These are phyloP conservation scores for Girardinichthys multiradiatus DNA, from an alignment of 2,113 vertebrate genomes.

Conservation along the genomic window DNA sequence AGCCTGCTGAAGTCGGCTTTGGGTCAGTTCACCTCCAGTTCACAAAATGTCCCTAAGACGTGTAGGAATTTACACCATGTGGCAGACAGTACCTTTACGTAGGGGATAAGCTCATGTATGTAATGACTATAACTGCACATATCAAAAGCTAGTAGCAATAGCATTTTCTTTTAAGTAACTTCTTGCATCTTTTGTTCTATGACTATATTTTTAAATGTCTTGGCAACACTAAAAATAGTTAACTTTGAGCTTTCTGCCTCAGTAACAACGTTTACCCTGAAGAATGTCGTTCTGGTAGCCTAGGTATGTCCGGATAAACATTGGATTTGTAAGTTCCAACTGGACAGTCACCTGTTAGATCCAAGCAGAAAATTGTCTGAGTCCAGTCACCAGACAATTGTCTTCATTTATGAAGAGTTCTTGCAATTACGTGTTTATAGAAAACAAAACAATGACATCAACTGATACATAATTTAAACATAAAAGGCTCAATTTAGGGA, in stretches of 20 bases:
- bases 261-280: background rate
- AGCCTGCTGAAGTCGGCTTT: background rate
- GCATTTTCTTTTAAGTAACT: background rate
- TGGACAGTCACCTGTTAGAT: no score
- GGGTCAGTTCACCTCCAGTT: background rate
- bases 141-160: background rate
- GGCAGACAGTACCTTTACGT: background rate
- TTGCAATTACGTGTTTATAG: background rate
- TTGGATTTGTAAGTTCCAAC: no score
- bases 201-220: background rate
- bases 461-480: no score
- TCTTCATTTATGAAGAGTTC: no score
- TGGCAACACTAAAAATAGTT: background rate
- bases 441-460: background rate
- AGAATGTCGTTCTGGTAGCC: no score
- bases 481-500: no score
- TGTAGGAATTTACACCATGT: no score
- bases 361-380: no score
- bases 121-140: background rate
- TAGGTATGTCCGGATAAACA: no score
- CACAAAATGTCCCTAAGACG: no score
- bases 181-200: no score
- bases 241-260: background rate
- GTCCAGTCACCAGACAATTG: no score
- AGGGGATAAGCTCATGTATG: background rate